Conservation (phyloP, 2,113 vertebrate species). For the Patagioenas fasciata region DNA sequence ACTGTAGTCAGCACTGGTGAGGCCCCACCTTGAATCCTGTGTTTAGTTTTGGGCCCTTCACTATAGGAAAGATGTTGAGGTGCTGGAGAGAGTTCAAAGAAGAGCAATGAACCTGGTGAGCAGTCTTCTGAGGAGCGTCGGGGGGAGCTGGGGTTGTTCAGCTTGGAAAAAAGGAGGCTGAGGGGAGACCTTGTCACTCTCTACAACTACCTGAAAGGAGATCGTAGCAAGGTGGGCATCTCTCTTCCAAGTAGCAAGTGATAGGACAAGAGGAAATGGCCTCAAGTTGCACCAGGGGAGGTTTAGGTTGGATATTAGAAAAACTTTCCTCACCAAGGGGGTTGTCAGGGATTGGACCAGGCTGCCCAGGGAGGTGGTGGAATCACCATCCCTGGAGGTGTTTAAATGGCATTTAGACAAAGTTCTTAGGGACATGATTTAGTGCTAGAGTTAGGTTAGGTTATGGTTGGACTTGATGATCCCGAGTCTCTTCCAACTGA, state of each 20-base stretch:
- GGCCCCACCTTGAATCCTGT: neutral
- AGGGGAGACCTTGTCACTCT: neutral
- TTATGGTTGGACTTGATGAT: neutral
- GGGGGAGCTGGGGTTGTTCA: neutral
- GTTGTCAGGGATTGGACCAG: neutral
- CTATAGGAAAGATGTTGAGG: neutral
- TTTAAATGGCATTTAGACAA: neutral
- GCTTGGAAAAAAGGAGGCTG: neutral
- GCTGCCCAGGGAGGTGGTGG: neutral
- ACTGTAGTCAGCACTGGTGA: neutral
- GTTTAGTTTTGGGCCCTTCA: neutral
- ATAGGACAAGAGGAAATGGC: neutral
- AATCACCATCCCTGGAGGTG: neutral
- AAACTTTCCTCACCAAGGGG: neutral
- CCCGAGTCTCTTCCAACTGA: neutral
- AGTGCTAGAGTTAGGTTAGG: neutral
- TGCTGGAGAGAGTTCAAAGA: neutral
- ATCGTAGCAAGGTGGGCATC: rapidly evolving
- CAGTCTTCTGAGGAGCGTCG: rapidly evolving
- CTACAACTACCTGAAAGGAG: neutral
- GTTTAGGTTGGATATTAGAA: neutral
- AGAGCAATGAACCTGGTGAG: rapidly evolving
- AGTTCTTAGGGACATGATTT: neutral
- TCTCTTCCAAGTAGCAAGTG: neutral
- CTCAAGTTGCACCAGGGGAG: neutral